Base-by-base conservation (phyloP, 1,140 invertebrate species). In the Venustaconcha ellipsiformis region DNA sequence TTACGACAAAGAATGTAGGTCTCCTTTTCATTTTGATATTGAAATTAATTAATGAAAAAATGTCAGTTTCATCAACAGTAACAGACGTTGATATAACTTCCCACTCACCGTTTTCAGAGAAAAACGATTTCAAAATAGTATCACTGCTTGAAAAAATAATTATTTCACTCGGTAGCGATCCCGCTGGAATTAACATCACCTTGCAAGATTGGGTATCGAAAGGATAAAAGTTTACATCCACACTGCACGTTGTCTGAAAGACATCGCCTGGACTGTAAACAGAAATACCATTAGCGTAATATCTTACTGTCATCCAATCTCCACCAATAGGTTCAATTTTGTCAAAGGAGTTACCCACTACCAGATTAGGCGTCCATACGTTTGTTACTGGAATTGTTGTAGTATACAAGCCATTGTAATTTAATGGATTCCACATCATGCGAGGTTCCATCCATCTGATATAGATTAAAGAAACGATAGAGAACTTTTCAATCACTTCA, bases 141-240 rank as follows among this genome's bases (percentile, higher is more conserved):
- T 60, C 48, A 14, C 59, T 20, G 15, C 17, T 57, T 2, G 64
- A 6, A 66, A 18, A 8, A 0, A 66, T 48, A 0, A 0, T 48
- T 48, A 48, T 48, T 48, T 48, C 37, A 48, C 11, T 48, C 37
- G 37, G 11, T 48, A 48, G 37, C 4, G 37, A 48, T 11, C 37
- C 37, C 37, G 0, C 6, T 5, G 37, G 37, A 48, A 55, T 89
- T 86, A 80, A 72, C 15, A 65, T 74, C 2, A 95, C 79, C 4
- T 82, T 84, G 83, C 95, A 95, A 0, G 82, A 89, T 83, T 95
- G 94, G 23, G 88, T 89, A 85, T 95, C 94, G 74, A 92, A 94
- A 0, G 94, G 94, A 94, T 94, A 95, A 18, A 92, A 88, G 18
- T 88, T 89, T 57, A 95, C 88, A 91, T 99, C 95, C 81, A 98